Evolutionary conservation across 2,888 invertebrate species (phyloP).

Genomic region (Acanthoscelides obtectus): DNA sequence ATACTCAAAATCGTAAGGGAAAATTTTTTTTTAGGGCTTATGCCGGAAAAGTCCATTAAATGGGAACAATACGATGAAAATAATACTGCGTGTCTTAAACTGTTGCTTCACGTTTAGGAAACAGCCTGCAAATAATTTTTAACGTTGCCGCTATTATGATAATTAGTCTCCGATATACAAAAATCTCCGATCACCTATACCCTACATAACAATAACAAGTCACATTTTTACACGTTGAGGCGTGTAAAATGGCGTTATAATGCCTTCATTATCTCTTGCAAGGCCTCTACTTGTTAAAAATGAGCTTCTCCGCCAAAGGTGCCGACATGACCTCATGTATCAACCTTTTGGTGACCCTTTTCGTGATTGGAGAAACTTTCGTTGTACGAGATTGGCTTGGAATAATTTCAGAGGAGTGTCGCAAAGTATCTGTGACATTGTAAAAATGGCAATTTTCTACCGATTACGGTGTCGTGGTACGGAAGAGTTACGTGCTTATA

Average conservation of each 20-base stretch:
- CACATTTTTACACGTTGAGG: background rate
- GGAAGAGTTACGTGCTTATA: background rate
- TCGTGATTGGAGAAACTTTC: background rate
- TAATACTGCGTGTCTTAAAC: too few relatives aligned
- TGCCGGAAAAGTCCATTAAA: too few relatives aligned
- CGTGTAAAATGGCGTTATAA: background rate
- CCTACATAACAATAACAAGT: background rate
- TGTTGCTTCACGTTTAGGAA: too few relatives aligned
- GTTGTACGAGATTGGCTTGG: background rate
- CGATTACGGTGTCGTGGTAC: background rate
- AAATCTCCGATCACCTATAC: background rate
- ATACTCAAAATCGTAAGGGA: too few relatives aligned
- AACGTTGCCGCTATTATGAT: background rate
- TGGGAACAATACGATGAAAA: too few relatives aligned
- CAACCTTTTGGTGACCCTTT: background rate
- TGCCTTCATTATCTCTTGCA: background rate
- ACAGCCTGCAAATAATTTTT: too few relatives aligned
- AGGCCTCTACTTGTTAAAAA: background rate
- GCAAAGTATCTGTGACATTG: background rate
- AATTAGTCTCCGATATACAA: background rate
- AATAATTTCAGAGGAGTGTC: background rate
- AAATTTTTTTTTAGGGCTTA: too few relatives aligned
- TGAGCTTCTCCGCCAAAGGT: background rate
- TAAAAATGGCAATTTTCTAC: background rate
- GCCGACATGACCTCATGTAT: background rate